Conservation (phyloP, 2,888 invertebrate genomes). For the Timema podura region DNA sequence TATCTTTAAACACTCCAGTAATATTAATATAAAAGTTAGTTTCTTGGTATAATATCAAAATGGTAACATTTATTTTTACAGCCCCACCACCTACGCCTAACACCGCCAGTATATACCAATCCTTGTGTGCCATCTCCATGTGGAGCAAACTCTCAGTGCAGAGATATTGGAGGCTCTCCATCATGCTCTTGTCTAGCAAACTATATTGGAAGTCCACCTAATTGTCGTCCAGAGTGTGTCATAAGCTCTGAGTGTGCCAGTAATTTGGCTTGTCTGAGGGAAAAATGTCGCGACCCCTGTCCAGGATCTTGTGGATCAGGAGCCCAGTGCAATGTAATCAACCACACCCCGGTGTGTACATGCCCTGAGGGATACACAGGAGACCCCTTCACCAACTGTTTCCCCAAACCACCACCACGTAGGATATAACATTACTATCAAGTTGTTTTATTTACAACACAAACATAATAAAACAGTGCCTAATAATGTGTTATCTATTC, state of each 20-base stretch:
- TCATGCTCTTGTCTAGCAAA: conserved; percentile 58
- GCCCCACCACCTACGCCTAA: conserved; percentile 29
- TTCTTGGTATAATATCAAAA: too few species aligned
- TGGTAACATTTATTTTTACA: too few species aligned
- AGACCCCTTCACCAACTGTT: conserved; percentile 39
- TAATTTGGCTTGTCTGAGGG: conserved; percentile 67
- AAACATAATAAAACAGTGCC: too few species aligned
- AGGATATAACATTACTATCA: conserved; percentile 14
- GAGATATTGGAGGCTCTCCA: conserved; percentile 51
- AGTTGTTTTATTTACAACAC: neutral
- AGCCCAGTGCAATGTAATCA: conserved; percentile 61
- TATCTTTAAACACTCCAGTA: too few species aligned
- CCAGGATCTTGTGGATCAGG: conserved; percentile 68
- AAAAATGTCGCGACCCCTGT: conserved; percentile 74
- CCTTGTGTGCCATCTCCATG: conserved; percentile 50
- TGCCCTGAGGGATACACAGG: conserved; percentile 39
- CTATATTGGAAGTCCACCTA: conserved; percentile 62
- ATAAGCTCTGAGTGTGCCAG: conserved; percentile 65
- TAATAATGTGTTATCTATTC: conserved; percentile 13
- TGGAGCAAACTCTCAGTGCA: conserved; percentile 59
- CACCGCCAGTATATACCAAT: conserved; percentile 40
- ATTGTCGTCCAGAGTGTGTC: conserved; percentile 63
- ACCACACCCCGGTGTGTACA: conserved; percentile 54
- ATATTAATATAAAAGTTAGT: too few species aligned
- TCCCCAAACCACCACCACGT: conserved; percentile 32